Base-by-base conservation (phyloP, 2,113 vertebrate genomes). In the Rutilus rutilus region DNA sequence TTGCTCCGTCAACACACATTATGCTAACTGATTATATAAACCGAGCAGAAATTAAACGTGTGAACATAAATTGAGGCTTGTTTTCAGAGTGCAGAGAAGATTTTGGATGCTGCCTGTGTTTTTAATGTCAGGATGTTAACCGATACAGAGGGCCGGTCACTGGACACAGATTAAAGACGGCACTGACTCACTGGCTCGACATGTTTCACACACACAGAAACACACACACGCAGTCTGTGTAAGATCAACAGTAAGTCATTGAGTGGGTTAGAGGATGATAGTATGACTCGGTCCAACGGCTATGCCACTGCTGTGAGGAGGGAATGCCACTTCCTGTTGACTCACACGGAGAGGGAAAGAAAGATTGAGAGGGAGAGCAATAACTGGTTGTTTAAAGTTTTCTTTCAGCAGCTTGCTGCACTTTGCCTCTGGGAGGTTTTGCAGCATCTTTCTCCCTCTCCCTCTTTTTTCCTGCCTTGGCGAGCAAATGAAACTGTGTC, bases 271-370 rank as follows among this genome's bases (percentile, higher is more conserved):
- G 59, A 69, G 25, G 79, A 50, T 82, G 79, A 69, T 69, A 67
- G 79, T n/a, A 82, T 82, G 79, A 82, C 25, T 82, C 62, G 25
- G 79, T 33, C 42, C 62, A 81, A 11, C 62, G 11, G 79, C 62
- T 30, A 82, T 69, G 62, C 47, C 62, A 23, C 25, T 69, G 71
- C 83, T 54, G 23, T 39, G 86, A 89, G 88, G 78, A 89, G 64
- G 59, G 78, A 86, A 88, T 88, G 81, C 42, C 54, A 89, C 91
- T 92, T 94, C 91, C 93, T 93, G 93, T 93, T 94, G 94, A 94
- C 90, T 94, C 91, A 93, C 84, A 54, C 9, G 21, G 17, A 59
- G 27, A 65, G 14, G 19, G 25, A 74, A 54, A 6, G 47, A 86
- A 78, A 59, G 76, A 81, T 64, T 75, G 84, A 85, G 77, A 73